Base-by-base conservation (phyloP, 2,113 vertebrate genomes). In the Mesembrinibis cayennensis region DNA sequence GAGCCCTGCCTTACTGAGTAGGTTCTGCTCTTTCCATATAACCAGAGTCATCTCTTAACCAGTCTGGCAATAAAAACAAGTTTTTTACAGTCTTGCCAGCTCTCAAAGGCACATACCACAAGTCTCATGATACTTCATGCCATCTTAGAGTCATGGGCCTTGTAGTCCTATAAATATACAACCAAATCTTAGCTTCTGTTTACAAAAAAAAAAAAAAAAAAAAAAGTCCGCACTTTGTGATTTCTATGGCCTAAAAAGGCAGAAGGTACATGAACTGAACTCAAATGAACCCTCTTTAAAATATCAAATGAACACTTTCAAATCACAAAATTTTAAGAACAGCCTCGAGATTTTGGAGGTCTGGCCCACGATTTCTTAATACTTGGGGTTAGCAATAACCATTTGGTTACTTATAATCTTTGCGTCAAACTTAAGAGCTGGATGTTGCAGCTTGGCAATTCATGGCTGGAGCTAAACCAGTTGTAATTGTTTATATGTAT, bases 221-320 rank as follows among this genome's bases (percentile, higher is more conserved):
- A 17, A 79, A n/a, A 63, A 3, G 8, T 19, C n/a, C 40, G 29
- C 52, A 42, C 18, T 90, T 93, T 25, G 23, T 73, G 58, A 93
- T 83, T 90, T 91, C 58, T 49, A 26, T 25, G 45, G 66, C 87
- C 92, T 93, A 88, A 96, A 96, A 96, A 92, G 82, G 82, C 82
- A 95, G 85, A 80, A 87, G 6, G 9, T 61, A 85, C 23, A 69
- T 6, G 17, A 88, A 82, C 17, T 32, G 36, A 94, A 79, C 40
- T 67, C n/a, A 76, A 17, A 95, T 9, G 18, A 91, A 50, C 38
- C 42, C 42, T 74, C 61, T 87, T 67, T 49, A 82, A 94, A 85
- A 74, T 36, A 91, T 11, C 44, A 82, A 89, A 95, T 19, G 29
- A 89, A 89, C 27, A 6, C 32, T 83, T 79, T 40, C 63, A 87